Conservation (phyloP, 2,797 vertebrate species). For the Sphenopsis melanotis region DNA sequence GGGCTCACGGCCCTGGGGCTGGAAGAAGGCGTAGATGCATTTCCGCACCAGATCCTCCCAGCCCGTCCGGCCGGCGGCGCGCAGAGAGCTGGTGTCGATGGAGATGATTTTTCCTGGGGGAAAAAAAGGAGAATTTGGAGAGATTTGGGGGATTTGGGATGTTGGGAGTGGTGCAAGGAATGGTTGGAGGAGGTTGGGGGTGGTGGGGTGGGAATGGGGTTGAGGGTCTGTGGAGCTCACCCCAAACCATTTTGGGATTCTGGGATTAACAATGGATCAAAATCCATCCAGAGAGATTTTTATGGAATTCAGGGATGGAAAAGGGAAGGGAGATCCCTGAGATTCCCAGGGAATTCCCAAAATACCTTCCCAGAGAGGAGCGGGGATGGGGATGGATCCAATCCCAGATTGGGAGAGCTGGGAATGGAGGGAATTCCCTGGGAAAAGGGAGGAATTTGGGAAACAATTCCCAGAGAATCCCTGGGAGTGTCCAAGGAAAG, state of each 20-base stretch:
- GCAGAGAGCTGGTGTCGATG: slow-evolving; percentile 92
- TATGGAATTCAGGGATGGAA: background rate
- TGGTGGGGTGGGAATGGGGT: background rate
- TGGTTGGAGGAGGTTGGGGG: too few relatives aligned
- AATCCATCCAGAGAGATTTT: background rate
- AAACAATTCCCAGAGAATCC: background rate
- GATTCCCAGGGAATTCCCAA: rapidly evolving
- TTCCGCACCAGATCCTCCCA: slow-evolving; percentile 97
- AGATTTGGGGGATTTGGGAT: background rate
- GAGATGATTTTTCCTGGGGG: slow-evolving; percentile 94
- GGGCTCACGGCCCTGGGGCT: slow-evolving; percentile 92
- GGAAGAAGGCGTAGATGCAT: slow-evolving; percentile 97
- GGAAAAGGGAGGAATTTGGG: background rate
- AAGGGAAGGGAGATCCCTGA: rapidly evolving
- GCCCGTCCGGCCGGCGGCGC: slow-evolving; percentile 89
- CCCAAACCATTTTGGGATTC: background rate
- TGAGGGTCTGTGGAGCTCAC: background rate
- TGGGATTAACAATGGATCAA: background rate
- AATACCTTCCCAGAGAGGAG: background rate
- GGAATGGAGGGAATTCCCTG: background rate
- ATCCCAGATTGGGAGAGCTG: too few relatives aligned
- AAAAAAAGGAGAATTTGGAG: background rate
- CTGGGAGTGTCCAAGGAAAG: too few relatives aligned
- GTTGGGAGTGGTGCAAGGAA: too few relatives aligned
- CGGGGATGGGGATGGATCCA: too few relatives aligned